Conservation (phyloP, 37 sponge, comb jelly and placozoan genomes). For the Cladorhizidae sp. region DNA sequence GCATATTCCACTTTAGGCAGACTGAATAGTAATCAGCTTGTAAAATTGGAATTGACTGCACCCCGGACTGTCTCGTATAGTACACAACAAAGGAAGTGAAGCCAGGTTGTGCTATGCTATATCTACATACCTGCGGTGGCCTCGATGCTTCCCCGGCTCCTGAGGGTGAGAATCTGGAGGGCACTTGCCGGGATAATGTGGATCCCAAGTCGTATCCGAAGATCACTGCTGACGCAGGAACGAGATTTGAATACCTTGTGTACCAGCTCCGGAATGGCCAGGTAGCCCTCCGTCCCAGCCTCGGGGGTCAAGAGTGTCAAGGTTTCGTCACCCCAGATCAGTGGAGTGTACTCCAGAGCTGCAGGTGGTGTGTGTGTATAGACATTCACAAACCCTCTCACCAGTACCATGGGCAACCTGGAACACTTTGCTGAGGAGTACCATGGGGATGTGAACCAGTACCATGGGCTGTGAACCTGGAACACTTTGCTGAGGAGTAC, state of each 20-base stretch:
- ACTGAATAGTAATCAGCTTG: too few relatives aligned
- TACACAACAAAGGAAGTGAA: too few relatives aligned
- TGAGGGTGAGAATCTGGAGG: constrained; percentile 61
- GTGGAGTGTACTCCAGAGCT: constrained; percentile 51
- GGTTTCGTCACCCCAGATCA: constrained; percentile 47
- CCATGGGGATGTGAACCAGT: too few relatives aligned
- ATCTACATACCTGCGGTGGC: constrained; percentile 23
- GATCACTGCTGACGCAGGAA: constrained; percentile 36
- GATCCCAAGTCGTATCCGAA: constrained; percentile 31
- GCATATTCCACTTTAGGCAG: too few relatives aligned
- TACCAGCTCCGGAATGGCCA: constrained; percentile 54
- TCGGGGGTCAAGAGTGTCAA: constrained; percentile 49
- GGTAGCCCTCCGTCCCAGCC: constrained; percentile 20
- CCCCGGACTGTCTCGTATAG: too few relatives aligned
- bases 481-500: too few relatives aligned
- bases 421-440: too few relatives aligned
- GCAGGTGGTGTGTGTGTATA: too few relatives aligned
- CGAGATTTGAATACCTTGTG: constrained; percentile 37
- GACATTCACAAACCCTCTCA: too few relatives aligned
- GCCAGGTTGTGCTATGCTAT: neutral
- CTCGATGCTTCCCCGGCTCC: constrained; percentile 41
- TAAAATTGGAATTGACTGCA: too few relatives aligned
- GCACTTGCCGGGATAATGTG: constrained; percentile 53
- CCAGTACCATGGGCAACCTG: too few relatives aligned
- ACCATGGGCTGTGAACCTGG: too few relatives aligned